Percentiles rank a stretch among this genome's conserved stretches.
Evolutionary conservation across 2,888 invertebrate species (phyloP).

Genomic region (Ditula angustiorana): DNA sequence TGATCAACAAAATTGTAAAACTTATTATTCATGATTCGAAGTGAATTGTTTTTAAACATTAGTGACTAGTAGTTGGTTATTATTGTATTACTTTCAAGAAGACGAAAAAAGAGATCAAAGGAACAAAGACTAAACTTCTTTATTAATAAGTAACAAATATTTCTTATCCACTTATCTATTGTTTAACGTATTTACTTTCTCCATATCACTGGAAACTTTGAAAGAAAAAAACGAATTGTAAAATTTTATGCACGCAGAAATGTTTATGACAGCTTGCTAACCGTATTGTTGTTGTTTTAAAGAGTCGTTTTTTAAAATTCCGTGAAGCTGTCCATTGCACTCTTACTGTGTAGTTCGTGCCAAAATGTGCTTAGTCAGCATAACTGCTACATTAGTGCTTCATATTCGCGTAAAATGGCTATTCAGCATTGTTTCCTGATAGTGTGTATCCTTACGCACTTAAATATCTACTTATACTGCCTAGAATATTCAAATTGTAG

Average conservation of each 20-base stretch:
- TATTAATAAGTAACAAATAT: too few relatives aligned
- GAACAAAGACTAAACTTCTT: neutral
- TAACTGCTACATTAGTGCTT: too few relatives aligned
- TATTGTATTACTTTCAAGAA: neutral
- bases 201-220: too few relatives aligned
- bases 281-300: neutral
- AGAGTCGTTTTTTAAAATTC: neutral
- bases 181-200: too few relatives aligned
- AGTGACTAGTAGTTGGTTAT: slow-evolving; percentile 1
- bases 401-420: too few relatives aligned
- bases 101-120: slow-evolving; percentile 5
- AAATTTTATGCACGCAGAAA: neutral
- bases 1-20: slow-evolving; percentile 11
- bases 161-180: too few relatives aligned
- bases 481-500: too few relatives aligned
- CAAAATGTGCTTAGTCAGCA: too few relatives aligned
- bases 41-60: neutral
- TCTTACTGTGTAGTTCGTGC: neutral
- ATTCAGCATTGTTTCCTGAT: too few relatives aligned
- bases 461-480: too few relatives aligned
- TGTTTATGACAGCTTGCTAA: neutral
- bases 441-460: too few relatives aligned
- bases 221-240: too few relatives aligned
- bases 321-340: neutral
- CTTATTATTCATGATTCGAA: slow-evolving; percentile 1